Percentiles rank a stretch among this genome's conserved stretches.
Evolutionary conservation across 2,888 invertebrate genomes (phyloP).

Genomic region (Julus scanicus): DNA sequence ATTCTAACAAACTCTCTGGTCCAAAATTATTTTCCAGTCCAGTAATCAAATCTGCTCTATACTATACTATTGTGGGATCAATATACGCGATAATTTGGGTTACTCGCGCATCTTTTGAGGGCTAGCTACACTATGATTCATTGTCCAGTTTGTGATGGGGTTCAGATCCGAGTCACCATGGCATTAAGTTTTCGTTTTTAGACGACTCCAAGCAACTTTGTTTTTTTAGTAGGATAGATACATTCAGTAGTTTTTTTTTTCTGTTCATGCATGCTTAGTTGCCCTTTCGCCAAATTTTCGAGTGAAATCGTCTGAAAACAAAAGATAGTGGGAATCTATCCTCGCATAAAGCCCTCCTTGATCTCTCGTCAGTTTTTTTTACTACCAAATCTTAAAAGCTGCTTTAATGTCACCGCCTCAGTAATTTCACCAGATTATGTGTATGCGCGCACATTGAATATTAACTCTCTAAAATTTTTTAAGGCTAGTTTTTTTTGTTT

Average conservation of each 20-base stretch:
- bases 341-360: slow-evolving; percentile 23
- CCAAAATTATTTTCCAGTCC: too few relatives aligned
- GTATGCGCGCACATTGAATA: slow-evolving; percentile 27
- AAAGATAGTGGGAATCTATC: slow-evolving; percentile 30
- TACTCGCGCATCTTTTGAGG: neutral
- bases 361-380: neutral
- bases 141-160: neutral
- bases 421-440: slow-evolving; percentile 12
- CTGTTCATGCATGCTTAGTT: neutral
- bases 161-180: neutral
- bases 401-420: slow-evolving; percentile 35
- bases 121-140: neutral
- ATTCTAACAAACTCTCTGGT: too few relatives aligned
- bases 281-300: slow-evolving; percentile 16
- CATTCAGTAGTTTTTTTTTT: neutral
- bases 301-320: slow-evolving; percentile 38
- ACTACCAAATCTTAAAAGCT: neutral
- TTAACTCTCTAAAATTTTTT: neutral
- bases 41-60: too few relatives aligned
- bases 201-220: neutral
- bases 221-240: neutral
- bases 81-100: too few relatives aligned
- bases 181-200: neutral
- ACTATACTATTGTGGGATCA: too few relatives aligned
- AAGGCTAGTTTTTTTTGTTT: slow-evolving; percentile 10